These are phyloP conservation scores for Silvanus unidentatus DNA, from an alignment of 2,888 invertebrate genomes.

Conservation along the genomic window DNA sequence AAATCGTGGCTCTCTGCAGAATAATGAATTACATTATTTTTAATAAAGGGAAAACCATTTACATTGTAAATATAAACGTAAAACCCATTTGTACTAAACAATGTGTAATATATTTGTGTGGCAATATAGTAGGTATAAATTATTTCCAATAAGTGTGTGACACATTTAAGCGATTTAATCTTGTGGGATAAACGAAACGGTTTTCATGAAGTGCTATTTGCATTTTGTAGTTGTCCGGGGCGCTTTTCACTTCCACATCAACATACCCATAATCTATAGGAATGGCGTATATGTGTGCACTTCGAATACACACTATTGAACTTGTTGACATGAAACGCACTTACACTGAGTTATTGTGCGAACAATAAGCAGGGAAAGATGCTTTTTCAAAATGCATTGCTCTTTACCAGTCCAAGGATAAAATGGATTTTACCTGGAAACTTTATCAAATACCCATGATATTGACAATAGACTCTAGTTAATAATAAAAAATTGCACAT, in stretches of 20 bases:
- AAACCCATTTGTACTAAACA: background rate
- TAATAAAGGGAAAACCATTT: too few relatives aligned
- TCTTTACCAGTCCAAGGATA: conserved; percentile 1
- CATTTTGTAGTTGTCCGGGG: conserved; percentile 2
- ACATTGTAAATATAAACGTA: too few relatives aligned
- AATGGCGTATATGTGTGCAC: too few relatives aligned
- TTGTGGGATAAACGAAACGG: conserved; percentile 1
- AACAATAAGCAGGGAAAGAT: conserved; percentile 4
- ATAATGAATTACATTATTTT: too few relatives aligned
- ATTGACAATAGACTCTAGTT: too few relatives aligned
- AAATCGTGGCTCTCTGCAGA: background rate
- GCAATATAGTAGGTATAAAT: conserved; percentile 3
- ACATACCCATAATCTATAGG: too few relatives aligned
- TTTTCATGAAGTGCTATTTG: background rate
- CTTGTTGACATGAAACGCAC: background rate
- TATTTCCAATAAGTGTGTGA: background rate
- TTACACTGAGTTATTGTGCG: conserved; percentile 3
- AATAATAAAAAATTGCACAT: too few relatives aligned
- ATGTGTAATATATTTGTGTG: background rate
- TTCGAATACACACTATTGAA: background rate
- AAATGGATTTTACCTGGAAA: too few relatives aligned
- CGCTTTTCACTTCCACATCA: background rate
- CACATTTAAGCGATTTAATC: conserved; percentile 1
- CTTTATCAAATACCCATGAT: too few relatives aligned
- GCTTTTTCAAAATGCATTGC: conserved; percentile 1